Evolutionary conservation across 2,888 invertebrate genomes (phyloP), one percentile per base, ranked within the genome.

Genomic region (Melanchra persicariae): DNA sequence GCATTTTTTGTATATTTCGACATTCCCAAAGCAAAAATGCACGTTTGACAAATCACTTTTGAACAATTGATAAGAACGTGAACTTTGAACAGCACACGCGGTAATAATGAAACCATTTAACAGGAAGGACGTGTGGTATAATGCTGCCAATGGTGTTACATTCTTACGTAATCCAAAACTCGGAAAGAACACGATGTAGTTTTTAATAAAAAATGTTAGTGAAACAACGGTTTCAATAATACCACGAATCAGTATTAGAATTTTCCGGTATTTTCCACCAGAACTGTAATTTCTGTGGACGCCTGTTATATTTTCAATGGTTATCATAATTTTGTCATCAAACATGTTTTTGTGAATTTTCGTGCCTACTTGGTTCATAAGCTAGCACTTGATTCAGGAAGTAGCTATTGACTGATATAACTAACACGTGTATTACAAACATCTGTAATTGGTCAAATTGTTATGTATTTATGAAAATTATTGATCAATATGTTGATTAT

Each of bases 281-380:
- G 45, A 22, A 37, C 5, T 34, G 19, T 26, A 68, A 68, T 55
- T 37, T 65, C 57, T 72, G 19, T 74, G 17, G n/a, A 74, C 55
- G 24, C 55, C 74, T 55, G 63, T 57, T 34, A 64, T 57, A 19
- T 43, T 72, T 65, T 72, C 75, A 45, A 37, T 19, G 10, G 5
- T 62, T 17, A 22, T 47, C 22, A 71, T 73, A 8, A 54, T 22
- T 30, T 73, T 30, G 8, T 24, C 26, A 22, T 47, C 15, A 15
- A 54, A 45, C 73, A 73, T 45, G 37, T 52, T 73, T 15, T 8
- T 10, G 8, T 37, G 15, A 22, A 40, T 24, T 22, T 52, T 19
- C 19, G 19, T 12, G 3, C 15, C 12, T 34, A 4, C 3, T 60
- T 7, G 3, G 12, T 19, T 37, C 1, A 7, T 26, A 12, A 70